Percentiles rank a stretch among this genome's conserved stretches.
Conservation (phyloP, 2,113 vertebrate species). For the Ailurus styani region DNA sequence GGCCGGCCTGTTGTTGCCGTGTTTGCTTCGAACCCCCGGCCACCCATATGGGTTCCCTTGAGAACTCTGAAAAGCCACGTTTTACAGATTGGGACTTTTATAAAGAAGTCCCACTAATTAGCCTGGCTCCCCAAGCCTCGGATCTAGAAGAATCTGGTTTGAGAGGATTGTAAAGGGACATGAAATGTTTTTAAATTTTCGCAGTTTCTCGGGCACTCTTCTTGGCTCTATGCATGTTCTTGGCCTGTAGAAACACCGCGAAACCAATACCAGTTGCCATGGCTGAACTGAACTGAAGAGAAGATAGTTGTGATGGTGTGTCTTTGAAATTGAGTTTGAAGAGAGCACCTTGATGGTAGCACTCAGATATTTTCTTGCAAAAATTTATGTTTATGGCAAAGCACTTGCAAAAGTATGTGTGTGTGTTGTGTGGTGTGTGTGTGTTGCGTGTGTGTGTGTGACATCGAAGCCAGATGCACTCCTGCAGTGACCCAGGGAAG, state of each 20-base stretch:
- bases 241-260: not conserved
- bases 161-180: not conserved
- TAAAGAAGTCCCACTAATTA: conserved; percentile 25
- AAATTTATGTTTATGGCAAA: not conserved
- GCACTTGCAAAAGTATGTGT: not conserved
- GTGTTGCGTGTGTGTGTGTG: not conserved
- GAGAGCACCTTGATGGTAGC: not conserved
- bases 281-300: not conserved
- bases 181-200: not conserved
- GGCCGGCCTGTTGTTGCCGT: not conserved
- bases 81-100: conserved; percentile 30
- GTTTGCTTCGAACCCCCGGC: not conserved
- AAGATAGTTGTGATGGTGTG: not conserved
- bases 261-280: not conserved
- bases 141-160: not conserved
- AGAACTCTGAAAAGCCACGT: conserved; percentile 9
- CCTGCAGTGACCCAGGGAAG: not conserved
- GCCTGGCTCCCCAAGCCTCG: not conserved
- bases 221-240: not conserved
- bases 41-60: not conserved
- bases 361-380: not conserved
- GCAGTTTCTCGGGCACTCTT: not conserved
- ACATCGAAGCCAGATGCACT: not conserved
- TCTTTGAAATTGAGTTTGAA: not conserved
- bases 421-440: not conserved